Evolutionary conservation across 2,113 vertebrate genomes (phyloP).

Genomic region (Parotia lawesii): DNA sequence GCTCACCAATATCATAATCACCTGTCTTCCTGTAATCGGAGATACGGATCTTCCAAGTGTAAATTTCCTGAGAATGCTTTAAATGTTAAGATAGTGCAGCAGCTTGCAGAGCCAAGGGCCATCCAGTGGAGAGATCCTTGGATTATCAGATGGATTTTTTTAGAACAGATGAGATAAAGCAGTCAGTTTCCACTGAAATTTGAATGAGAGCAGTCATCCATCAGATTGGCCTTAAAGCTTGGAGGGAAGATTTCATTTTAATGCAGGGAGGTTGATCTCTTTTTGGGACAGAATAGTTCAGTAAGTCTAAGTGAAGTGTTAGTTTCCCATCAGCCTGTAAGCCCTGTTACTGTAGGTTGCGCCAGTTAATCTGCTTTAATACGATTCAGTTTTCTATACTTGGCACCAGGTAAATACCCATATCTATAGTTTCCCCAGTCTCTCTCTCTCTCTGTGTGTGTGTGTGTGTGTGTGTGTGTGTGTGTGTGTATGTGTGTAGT

Average conservation of each 20-base stretch:
- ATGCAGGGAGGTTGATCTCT: not conserved
- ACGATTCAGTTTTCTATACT: conserved; percentile 28
- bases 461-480: not conserved
- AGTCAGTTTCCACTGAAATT: not conserved
- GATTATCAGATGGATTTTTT: not conserved
- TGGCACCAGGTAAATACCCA: not conserved
- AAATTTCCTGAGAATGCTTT: not conserved
- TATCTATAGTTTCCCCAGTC: not conserved
- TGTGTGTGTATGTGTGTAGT: not conserved
- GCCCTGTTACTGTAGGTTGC: not conserved
- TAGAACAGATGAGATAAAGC: not conserved
- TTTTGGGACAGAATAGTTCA: not conserved
- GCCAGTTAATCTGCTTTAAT: conserved; percentile 37
- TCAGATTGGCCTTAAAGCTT: not conserved
- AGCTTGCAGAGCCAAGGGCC: not conserved
- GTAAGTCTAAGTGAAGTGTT: not conserved
- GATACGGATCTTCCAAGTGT: not conserved
- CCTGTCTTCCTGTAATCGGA: not conserved
- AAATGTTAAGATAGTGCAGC: not conserved
- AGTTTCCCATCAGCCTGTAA: not conserved
- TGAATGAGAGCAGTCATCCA: not conserved
- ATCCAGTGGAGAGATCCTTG: not conserved
- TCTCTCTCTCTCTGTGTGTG: not conserved
- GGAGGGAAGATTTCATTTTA: not conserved
- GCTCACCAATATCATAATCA: not conserved